These are phyloP conservation scores for Triplophysa rosa DNA, from an alignment of 2,113 vertebrate species.

Conservation along the genomic window DNA sequence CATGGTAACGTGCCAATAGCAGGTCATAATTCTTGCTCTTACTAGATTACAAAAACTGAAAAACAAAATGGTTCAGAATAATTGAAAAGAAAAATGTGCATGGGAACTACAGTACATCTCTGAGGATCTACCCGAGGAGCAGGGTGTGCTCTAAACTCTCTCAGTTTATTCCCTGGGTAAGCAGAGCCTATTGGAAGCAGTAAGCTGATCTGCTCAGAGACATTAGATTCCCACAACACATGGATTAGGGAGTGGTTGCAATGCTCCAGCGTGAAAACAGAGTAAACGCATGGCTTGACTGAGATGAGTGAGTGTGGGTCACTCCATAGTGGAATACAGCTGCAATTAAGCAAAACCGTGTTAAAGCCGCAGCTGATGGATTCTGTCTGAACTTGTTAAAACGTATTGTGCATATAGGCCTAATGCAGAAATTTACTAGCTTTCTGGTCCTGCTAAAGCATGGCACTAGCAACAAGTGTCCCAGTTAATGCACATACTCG, in stretches of 20 bases:
- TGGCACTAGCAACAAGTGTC: neutral
- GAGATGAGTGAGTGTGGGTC: constrained; percentile 36
- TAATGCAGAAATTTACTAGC: neutral
- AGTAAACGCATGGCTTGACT: neutral
- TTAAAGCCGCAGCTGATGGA: constrained; percentile 10
- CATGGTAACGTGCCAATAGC: neutral
- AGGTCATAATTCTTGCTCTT: neutral
- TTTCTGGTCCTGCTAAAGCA: neutral
- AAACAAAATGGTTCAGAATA: neutral
- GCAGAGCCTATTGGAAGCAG: constrained; percentile 7
- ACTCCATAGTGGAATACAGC: constrained; percentile 30
- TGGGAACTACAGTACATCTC: neutral
- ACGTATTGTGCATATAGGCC: neutral
- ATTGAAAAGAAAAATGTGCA: neutral
- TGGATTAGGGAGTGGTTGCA: constrained; percentile 42
- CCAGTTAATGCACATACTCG: too few relatives aligned
- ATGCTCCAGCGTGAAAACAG: constrained; percentile 11
- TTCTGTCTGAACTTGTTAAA: neutral
- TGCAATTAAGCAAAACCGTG: constrained; percentile 39
- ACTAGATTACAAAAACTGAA: too few relatives aligned
- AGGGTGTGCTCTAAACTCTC: constrained; percentile 22
- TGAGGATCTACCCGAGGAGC: neutral
- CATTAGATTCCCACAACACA: constrained; percentile 25
- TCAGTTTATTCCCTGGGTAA: constrained; percentile 20
- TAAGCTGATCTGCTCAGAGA: constrained; percentile 34